phyloP scores from a whole-genome alignment of 2,113 vertebrate genomes.

The Macaca mulatta region DNA sequence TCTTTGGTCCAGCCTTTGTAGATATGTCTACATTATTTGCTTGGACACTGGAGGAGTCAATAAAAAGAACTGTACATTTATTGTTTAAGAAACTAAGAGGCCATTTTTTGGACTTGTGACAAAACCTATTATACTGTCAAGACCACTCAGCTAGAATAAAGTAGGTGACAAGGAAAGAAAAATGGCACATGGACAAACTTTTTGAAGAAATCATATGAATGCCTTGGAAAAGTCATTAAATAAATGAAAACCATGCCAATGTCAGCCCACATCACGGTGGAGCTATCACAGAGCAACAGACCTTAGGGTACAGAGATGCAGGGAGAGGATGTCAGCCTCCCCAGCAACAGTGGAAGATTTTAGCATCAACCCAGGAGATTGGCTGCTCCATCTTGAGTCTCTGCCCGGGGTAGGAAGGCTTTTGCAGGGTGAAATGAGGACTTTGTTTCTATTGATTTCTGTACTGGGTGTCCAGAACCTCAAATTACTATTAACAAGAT shows the following conservation, averaged over 20 bases:
- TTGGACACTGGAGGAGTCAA: neutral
- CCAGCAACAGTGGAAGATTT: neutral
- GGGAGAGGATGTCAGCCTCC: neutral
- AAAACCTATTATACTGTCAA: neutral
- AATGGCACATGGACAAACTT: neutral
- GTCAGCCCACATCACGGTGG: neutral
- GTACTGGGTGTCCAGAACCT: neutral
- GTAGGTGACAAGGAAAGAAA: neutral
- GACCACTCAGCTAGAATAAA: neutral
- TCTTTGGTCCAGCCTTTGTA: neutral
- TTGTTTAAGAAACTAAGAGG: neutral
- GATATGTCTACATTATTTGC: neutral
- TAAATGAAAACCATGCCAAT: neutral
- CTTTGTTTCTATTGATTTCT: neutral
- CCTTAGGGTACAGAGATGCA: neutral
- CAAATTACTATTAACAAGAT: neutral
- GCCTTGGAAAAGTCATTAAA: neutral
- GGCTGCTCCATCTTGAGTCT: neutral
- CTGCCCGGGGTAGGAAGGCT: neutral
- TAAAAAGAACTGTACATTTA: neutral
- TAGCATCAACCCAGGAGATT: neutral
- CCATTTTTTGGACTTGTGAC: neutral
- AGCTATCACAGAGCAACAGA: neutral
- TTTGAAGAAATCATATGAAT: neutral
- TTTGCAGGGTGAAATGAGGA: neutral